phyloP scores from a whole-genome alignment of 2,888 invertebrate species.

The Panzeria rudis region DNA sequence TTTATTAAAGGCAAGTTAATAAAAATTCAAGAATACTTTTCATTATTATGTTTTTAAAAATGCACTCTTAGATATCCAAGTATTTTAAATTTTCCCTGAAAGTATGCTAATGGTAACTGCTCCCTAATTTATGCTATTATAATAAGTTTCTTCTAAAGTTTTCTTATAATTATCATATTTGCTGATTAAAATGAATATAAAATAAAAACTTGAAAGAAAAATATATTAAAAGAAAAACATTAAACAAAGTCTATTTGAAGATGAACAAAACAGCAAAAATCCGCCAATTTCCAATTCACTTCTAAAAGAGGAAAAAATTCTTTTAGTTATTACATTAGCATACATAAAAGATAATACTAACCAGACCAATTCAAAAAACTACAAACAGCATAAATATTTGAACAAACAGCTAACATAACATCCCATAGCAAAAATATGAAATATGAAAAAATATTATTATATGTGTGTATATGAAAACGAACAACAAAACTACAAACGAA shows the following conservation, averaged over 20 bases:
- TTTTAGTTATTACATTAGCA: slow-evolving; percentile 65
- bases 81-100: neutral
- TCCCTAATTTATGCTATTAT: slow-evolving; percentile 35
- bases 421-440: slow-evolving; percentile 38
- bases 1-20: too few species aligned
- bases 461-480: neutral
- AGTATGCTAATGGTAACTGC: slow-evolving; percentile 11
- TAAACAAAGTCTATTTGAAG: slow-evolving; percentile 36
- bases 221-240: neutral
- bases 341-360: slow-evolving; percentile 58
- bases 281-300: slow-evolving; percentile 48
- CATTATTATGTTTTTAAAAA: too few species aligned
- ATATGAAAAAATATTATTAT: slow-evolving; percentile 3
- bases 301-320: slow-evolving; percentile 1
- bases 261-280: slow-evolving; percentile 32
- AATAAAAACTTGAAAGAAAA: slow-evolving; percentile 24
- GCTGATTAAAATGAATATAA: slow-evolving; percentile 55
- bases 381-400: slow-evolving; percentile 57
- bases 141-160: neutral
- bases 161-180: slow-evolving; percentile 63
- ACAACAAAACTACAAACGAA: slow-evolving; percentile 45
- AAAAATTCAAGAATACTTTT: too few species aligned
- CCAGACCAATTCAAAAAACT: slow-evolving; percentile 66
- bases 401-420: slow-evolving; percentile 45
- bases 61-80: neutral